Percentiles rank a stretch among this genome's conserved stretches.
These are phyloP conservation scores for Oscheius sp. DNA, from an alignment of 2,888 invertebrate genomes.

Conservation along the genomic window DNA sequence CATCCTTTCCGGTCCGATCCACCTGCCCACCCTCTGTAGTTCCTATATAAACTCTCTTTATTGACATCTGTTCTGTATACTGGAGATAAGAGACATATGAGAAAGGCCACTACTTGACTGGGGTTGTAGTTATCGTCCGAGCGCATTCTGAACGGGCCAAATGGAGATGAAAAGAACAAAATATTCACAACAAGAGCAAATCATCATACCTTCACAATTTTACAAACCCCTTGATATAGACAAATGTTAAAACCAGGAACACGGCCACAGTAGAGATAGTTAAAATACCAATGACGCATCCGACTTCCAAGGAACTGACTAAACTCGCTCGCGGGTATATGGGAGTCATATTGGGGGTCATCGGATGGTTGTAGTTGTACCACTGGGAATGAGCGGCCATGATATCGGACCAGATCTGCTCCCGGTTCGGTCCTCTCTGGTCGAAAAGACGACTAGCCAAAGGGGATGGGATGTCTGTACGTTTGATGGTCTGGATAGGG, in stretches of 20 bases:
- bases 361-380: conserved; percentile 22
- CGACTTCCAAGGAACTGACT: conserved; percentile 12
- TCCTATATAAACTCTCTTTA: too few species aligned
- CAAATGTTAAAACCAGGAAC: conserved; percentile 1
- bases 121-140: too few species aligned
- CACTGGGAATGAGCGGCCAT: conserved; percentile 27
- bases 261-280: conserved; percentile 8
- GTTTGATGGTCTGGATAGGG: neutral
- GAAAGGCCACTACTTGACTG: too few species aligned
- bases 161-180: too few species aligned
- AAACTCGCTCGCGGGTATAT: neutral
- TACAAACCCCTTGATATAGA: conserved; percentile 27
- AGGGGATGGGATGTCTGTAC: conserved; percentile 20
- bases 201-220: neutral
- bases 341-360: neutral
- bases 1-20: too few species aligned
- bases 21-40: too few species aligned
- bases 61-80: too few species aligned
- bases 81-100: too few species aligned
- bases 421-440: neutral
- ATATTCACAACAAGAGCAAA: too few species aligned
- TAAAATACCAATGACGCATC: conserved; percentile 11
- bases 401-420: conserved; percentile 17
- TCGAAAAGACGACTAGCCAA: conserved; percentile 17
- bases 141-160: too few species aligned